These are phyloP conservation scores for Macrosteles quadrilineatus DNA, from an alignment of 1,140 invertebrate species.

Conservation along the genomic window DNA sequence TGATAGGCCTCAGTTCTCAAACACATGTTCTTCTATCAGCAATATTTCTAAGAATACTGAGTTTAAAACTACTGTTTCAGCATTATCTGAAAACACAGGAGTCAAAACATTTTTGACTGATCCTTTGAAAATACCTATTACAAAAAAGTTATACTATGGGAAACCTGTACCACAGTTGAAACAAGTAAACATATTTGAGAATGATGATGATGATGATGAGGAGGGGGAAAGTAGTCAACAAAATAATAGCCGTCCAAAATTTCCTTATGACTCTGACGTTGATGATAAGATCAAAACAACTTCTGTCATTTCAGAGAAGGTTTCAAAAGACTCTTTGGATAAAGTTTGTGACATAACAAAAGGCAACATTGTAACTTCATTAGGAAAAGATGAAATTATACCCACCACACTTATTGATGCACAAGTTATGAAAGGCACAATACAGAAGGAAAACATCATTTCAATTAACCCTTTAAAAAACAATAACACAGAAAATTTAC, in stretches of 20 bases:
- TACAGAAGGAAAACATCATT: too few species aligned
- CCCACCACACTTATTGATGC: too few species aligned
- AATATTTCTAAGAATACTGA: not conserved
- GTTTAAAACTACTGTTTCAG: slow-evolving; percentile 4
- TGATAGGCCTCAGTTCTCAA: not conserved
- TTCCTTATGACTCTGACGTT: not conserved
- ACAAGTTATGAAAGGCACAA: too few species aligned
- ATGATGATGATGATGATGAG: slow-evolving; percentile 25
- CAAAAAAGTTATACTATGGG: slow-evolving; percentile 1
- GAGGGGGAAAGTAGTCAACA: slow-evolving; percentile 19
- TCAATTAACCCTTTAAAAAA: too few species aligned
- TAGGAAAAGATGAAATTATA: too few species aligned
- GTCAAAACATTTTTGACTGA: not conserved
- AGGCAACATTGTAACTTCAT: too few species aligned
- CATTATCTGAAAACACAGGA: not conserved
- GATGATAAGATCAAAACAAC: not conserved
- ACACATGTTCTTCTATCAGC: not conserved
- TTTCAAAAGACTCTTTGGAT: too few species aligned
- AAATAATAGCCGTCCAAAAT: not conserved
- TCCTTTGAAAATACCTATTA: slow-evolving; percentile 1
- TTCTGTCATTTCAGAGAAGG: too few species aligned
- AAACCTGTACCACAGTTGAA: slow-evolving; percentile 21
- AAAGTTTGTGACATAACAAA: too few species aligned
- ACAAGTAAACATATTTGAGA: slow-evolving; percentile 28
- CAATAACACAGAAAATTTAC: too few species aligned